A percentile compares a stretch with the other conserved stretches of the same genome.
Conservation (phyloP, 1,140 invertebrate genomes). For the Trialeurodes vaporariorum region DNA sequence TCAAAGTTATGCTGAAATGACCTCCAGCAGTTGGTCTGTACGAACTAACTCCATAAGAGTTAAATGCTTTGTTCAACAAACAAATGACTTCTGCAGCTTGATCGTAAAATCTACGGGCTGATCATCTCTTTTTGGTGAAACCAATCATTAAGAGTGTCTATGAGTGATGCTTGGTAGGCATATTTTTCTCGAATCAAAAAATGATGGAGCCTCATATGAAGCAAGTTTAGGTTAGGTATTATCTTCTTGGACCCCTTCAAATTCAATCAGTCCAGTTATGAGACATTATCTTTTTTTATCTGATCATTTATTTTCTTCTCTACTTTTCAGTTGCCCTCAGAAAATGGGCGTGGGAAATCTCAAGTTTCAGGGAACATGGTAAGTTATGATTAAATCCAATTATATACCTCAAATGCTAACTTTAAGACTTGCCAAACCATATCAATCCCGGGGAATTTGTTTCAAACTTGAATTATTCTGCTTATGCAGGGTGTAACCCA, state of each 20-base stretch:
- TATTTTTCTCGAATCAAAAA: neutral
- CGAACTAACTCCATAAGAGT: too few species aligned
- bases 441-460: neutral
- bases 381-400: slow-evolving; percentile 26
- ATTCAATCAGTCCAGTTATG: neutral
- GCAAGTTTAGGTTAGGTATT: too few species aligned
- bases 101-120: too few species aligned
- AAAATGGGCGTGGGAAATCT: slow-evolving; percentile 51
- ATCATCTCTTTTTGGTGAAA: too few species aligned
- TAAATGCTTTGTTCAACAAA: too few species aligned
- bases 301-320: neutral
- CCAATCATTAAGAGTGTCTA: too few species aligned
- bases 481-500: too few species aligned
- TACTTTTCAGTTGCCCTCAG: slow-evolving; percentile 46
- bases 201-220: too few species aligned
- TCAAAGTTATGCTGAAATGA: too few species aligned
- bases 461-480: neutral
- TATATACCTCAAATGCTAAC: slow-evolving; percentile 11
- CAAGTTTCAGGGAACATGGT: slow-evolving; percentile 65
- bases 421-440: neutral
- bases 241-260: too few species aligned
- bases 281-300: slow-evolving; percentile 12
- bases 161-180: neutral
- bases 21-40: too few species aligned
- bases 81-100: too few species aligned